These are phyloP conservation scores for Myrmophylax atrothorax DNA, from an alignment of 2,113 vertebrate species.

Conservation along the genomic window DNA sequence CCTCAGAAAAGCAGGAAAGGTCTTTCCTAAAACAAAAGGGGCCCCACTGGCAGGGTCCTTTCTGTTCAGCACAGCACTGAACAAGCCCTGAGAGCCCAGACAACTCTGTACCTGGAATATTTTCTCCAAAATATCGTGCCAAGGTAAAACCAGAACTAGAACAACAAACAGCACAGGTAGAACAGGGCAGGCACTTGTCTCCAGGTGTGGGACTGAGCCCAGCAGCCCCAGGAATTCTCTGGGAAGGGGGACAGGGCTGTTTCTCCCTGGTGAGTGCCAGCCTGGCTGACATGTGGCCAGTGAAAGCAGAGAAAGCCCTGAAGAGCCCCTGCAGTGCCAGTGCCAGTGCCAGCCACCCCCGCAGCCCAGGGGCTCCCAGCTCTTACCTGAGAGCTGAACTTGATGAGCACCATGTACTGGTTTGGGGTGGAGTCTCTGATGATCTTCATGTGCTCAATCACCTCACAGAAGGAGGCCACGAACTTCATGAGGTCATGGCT, in stretches of 20 bases:
- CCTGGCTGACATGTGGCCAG: not conserved
- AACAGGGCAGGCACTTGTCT: not conserved
- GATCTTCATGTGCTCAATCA: slow-evolving; percentile 99
- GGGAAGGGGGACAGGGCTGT: not conserved
- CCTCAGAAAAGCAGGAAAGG: not conserved
- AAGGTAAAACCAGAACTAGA: not conserved
- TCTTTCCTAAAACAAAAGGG: not conserved
- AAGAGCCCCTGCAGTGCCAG: not conserved
- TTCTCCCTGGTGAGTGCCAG: fast-evolving
- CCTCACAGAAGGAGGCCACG: slow-evolving; percentile 94
- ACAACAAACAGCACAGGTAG: not conserved
- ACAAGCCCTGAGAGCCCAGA: fast-evolving
- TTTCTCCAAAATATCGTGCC: not conserved
- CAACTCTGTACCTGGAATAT: not conserved
- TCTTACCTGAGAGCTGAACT: slow-evolving; percentile 89
- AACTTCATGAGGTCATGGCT: slow-evolving; percentile 99
- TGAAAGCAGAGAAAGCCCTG: not conserved
- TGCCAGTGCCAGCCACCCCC: fast-evolving
- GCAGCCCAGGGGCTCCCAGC: not conserved
- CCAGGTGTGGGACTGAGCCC: not conserved
- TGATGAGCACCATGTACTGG: slow-evolving; percentile 98
- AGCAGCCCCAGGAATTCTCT: not conserved
- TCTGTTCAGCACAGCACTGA: not conserved
- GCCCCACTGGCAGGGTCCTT: not conserved
- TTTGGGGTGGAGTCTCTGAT: slow-evolving; percentile 97